Conservation (phyloP, 1,140 invertebrate species). For the Drosophila subobscura region DNA sequence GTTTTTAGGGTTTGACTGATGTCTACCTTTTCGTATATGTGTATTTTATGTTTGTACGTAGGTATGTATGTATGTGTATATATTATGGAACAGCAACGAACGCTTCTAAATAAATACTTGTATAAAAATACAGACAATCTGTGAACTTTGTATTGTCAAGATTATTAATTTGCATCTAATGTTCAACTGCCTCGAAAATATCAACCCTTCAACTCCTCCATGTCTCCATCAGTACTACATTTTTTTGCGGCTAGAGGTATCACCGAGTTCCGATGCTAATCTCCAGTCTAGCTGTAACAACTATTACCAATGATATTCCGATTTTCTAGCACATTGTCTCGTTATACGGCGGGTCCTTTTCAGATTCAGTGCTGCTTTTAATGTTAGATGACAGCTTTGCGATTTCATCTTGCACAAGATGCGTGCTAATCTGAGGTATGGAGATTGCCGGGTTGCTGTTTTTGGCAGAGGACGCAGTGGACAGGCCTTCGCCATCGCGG, state of each 20-base stretch:
- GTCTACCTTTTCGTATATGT: too few relatives aligned
- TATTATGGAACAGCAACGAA: slow-evolving; percentile 53
- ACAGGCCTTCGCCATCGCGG: slow-evolving; percentile 51
- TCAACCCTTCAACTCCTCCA: not conserved
- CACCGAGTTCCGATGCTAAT: slow-evolving; percentile 31
- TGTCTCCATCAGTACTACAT: slow-evolving; percentile 38
- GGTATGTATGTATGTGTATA: not conserved
- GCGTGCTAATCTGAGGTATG: slow-evolving; percentile 82
- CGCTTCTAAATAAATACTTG: slow-evolving; percentile 72
- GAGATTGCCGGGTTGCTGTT: slow-evolving; percentile 44
- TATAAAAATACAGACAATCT: slow-evolving; percentile 80
- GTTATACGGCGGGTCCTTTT: slow-evolving; percentile 83
- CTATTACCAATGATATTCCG: not conserved
- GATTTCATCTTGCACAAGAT: slow-evolving; percentile 83
- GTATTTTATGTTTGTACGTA: too few relatives aligned
- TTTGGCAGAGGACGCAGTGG: slow-evolving; percentile 51
- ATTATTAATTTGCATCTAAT: slow-evolving; percentile 60
- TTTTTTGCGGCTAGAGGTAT: slow-evolving; percentile 1
- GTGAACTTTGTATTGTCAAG: slow-evolving; percentile 77
- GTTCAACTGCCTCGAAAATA: slow-evolving; percentile 28
- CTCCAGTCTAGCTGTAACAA: not conserved
- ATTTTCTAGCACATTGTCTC: slow-evolving; percentile 82
- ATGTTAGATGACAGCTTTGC: slow-evolving; percentile 83
- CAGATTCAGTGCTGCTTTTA: slow-evolving; percentile 83
- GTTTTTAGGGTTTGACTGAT: too few relatives aligned